Percentiles rank a stretch among this genome's conserved stretches.
Conservation (phyloP, 2,888 invertebrate genomes). For the Tuberolachnus salignus region DNA sequence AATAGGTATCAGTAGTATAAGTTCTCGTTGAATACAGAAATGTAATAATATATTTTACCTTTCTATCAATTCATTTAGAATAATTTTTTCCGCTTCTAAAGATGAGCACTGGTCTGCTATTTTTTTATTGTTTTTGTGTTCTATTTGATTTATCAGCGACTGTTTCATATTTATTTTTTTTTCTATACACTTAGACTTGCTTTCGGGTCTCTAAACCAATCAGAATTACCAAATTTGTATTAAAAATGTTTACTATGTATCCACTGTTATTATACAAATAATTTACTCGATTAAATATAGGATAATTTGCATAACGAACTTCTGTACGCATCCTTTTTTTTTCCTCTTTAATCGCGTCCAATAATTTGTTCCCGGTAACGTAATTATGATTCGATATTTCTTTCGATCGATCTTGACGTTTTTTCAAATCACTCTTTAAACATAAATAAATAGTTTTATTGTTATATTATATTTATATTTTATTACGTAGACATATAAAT, state of each 20-base stretch:
- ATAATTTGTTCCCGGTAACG: neutral
- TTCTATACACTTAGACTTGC: neutral
- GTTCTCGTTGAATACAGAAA: neutral
- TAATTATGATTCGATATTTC: neutral
- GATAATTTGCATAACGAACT: neutral
- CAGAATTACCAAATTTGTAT: neutral
- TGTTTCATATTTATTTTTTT: neutral
- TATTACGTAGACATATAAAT: too few species aligned
- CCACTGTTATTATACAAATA: neutral
- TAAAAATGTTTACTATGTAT: neutral
- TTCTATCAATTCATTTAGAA: constrained; percentile 1
- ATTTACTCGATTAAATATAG: neutral
- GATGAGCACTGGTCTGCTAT: neutral
- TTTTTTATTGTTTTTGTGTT: neutral
- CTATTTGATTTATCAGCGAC: neutral
- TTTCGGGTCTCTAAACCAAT: neutral
- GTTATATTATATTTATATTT: too few species aligned
- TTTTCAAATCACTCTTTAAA: neutral
- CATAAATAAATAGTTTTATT: too few species aligned
- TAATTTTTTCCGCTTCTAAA: neutral
- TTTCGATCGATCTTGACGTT: neutral
- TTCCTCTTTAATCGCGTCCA: neutral
- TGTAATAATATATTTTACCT: neutral
- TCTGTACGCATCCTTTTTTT: neutral
- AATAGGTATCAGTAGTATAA: too few species aligned